phyloP scores from a whole-genome alignment of 2,113 vertebrate species.

The Onychostoma macrolepis region DNA sequence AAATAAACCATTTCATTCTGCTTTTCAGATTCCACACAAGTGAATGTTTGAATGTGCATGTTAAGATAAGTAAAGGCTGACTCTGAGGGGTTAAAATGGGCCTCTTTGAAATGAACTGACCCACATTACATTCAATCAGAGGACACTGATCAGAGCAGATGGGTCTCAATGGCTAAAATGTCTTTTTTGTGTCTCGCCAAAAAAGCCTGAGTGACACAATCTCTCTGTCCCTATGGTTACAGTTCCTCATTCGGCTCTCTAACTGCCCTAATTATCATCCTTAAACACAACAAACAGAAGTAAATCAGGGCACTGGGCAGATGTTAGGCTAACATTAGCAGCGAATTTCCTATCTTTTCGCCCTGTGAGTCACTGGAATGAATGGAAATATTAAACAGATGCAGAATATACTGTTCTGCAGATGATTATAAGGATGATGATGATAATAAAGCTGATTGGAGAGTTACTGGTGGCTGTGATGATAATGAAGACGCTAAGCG shows the following conservation, averaged over 20 bases:
- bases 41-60: neutral
- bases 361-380: constrained; percentile 3
- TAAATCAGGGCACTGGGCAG: constrained; percentile 64
- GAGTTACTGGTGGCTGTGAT: constrained; percentile 44
- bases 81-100: constrained; percentile 8
- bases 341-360: constrained; percentile 49
- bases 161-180: constrained; percentile 66
- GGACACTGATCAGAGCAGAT: constrained; percentile 65
- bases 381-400: constrained; percentile 43
- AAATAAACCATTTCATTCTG: neutral
- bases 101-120: constrained; percentile 52
- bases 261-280: constrained; percentile 71
- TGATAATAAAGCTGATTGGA: constrained; percentile 52
- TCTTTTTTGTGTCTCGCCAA: constrained; percentile 14
- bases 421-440: constrained; percentile 44
- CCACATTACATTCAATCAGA: constrained; percentile 62
- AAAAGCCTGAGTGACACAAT: constrained; percentile 51
- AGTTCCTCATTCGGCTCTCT: constrained; percentile 64
- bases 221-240: constrained; percentile 71
- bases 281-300: constrained; percentile 67
- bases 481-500: neutral
- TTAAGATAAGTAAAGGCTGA: neutral
- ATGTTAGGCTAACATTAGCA: constrained; percentile 67
- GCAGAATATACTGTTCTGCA: constrained; percentile 53
- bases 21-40: constrained; percentile 7